These are phyloP conservation scores for Rhingia campestris DNA, from an alignment of 2,888 invertebrate genomes.

Conservation along the genomic window DNA sequence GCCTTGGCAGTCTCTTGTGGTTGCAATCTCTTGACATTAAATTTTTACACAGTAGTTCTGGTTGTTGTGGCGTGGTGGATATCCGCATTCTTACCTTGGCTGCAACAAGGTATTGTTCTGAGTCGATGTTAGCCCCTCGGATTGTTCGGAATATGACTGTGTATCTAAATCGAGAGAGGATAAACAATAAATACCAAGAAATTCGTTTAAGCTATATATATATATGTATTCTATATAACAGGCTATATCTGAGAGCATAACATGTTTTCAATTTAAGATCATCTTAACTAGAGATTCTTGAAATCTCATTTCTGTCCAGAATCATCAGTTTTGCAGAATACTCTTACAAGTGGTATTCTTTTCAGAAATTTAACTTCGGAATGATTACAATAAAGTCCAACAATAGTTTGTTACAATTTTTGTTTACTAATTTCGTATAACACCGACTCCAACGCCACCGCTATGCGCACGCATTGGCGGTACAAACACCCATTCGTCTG, in stretches of 20 bases:
- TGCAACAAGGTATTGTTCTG: no score
- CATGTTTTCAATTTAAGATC: constrained; percentile 10
- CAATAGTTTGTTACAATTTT: constrained; percentile 8
- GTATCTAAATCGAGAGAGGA: no score
- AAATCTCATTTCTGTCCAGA: constrained; percentile 6
- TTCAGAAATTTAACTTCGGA: constrained; percentile 50
- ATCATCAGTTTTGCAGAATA: not conserved
- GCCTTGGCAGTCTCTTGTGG: no score
- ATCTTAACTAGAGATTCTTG: constrained; percentile 29
- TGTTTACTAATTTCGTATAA: constrained; percentile 85
- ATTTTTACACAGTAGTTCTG: no score
- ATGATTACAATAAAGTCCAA: constrained; percentile 63
- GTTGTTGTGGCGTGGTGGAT: no score
- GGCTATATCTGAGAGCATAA: constrained; percentile 15
- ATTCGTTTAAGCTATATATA: not conserved
- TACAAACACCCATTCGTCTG: constrained; percentile 89
- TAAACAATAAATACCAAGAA: no score
- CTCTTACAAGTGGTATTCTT: not conserved
- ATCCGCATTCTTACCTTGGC: no score
- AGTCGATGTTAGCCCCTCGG: no score
- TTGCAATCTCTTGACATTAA: no score
- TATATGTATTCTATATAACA: constrained; percentile 12
- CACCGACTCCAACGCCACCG: constrained; percentile 94
- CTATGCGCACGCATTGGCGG: constrained; percentile 93
- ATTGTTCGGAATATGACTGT: no score